A percentile compares a stretch with the other conserved stretches of the same genome.
Conservation (phyloP, 2,888 invertebrate species). For the Hydrotaea diabolus region DNA sequence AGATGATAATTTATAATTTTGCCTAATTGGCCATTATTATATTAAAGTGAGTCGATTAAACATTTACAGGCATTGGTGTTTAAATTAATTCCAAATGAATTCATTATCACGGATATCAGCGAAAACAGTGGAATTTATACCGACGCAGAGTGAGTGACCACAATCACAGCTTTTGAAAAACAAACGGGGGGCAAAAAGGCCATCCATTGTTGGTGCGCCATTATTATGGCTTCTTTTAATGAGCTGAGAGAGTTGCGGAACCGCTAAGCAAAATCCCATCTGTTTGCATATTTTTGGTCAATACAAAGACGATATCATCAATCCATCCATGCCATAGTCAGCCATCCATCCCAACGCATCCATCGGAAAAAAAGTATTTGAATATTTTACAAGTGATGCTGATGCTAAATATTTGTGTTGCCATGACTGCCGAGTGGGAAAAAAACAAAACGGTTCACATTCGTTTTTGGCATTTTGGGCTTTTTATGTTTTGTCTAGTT, state of each 20-base stretch:
- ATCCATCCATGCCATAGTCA: too few relatives aligned
- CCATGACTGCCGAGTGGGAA: constrained; percentile 23
- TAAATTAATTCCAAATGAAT: background rate
- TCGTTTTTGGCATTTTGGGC: background rate
- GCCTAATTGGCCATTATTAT: constrained; percentile 17
- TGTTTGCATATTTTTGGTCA: background rate
- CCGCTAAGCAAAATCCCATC: background rate
- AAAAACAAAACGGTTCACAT: constrained; percentile 41
- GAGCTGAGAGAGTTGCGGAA: background rate
- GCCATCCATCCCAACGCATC: too few relatives aligned
- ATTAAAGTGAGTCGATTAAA: background rate
- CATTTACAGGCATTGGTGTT: background rate
- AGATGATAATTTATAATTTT: constrained; percentile 1
- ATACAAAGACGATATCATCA: background rate
- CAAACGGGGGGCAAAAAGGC: too few relatives aligned
- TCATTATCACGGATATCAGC: background rate
- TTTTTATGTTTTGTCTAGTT: background rate
- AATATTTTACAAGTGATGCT: background rate
- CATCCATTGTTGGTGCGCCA: too few relatives aligned
- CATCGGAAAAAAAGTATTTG: background rate
- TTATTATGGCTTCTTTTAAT: background rate
- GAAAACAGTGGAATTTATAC: background rate
- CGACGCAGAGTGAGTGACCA: too few relatives aligned
- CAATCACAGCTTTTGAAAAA: background rate
- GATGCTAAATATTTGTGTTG: background rate